Percentiles rank a stretch among this genome's conserved stretches.
These are phyloP conservation scores for Brachionus rubens DNA, from an alignment of 1,140 invertebrate species.

Conservation along the genomic window DNA sequence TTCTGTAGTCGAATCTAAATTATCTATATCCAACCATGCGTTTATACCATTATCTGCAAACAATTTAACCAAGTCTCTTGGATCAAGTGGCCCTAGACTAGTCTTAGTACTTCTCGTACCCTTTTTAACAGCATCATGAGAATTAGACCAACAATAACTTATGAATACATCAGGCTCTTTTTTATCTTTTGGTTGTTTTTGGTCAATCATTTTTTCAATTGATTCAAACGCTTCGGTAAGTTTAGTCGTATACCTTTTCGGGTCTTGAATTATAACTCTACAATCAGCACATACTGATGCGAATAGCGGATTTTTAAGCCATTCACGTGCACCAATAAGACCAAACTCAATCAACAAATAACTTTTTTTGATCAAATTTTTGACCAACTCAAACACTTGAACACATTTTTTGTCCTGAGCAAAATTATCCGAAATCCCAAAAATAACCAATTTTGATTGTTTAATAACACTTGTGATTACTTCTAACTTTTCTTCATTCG, in stretches of 20 bases:
- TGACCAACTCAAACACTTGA: conserved; percentile 19
- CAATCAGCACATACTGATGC: conserved; percentile 47
- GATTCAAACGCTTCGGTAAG: conserved; percentile 50
- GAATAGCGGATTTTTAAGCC: conserved; percentile 33
- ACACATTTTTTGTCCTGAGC: neutral
- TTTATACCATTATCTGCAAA: conserved; percentile 52
- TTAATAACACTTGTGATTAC: neutral
- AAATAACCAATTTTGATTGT: conserved; percentile 8
- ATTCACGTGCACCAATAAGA: neutral
- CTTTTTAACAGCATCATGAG: conserved; percentile 51
- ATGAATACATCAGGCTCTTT: conserved; percentile 51
- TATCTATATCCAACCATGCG: conserved; percentile 54
- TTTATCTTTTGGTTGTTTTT: conserved; percentile 43
- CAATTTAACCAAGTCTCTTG: conserved; percentile 52
- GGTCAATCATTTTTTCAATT: conserved; percentile 46
- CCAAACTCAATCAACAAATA: conserved; percentile 40
- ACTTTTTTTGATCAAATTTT: conserved; percentile 9
- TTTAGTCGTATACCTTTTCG: conserved; percentile 51
- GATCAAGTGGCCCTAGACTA: conserved; percentile 51
- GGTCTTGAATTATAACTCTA: conserved; percentile 55
- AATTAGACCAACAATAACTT: conserved; percentile 57
- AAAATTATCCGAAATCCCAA: conserved; percentile 38
- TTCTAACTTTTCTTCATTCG: conserved; percentile 1
- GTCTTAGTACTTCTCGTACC: conserved; percentile 48
- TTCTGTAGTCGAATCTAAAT: neutral